phyloP scores from a whole-genome alignment of 2,113 vertebrate genomes.

The Aspiorhynchus laticeps region DNA sequence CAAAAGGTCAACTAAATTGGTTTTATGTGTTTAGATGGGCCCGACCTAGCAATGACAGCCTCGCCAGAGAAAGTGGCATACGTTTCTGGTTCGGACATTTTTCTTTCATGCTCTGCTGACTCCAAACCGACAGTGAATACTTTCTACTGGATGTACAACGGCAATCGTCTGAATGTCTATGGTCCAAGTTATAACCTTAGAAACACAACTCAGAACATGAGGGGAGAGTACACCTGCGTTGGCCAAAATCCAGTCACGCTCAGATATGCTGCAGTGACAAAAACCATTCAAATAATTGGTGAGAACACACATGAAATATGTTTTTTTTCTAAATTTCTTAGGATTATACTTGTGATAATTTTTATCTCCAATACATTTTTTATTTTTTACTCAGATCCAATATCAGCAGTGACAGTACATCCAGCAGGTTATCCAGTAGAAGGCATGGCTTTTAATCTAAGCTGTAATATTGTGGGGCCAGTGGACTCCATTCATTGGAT shows the following conservation, averaged over 20 bases:
- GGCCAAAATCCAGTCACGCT: constrained; percentile 66
- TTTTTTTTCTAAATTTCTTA: not conserved
- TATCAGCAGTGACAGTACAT: constrained; percentile 55
- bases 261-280: constrained; percentile 50
- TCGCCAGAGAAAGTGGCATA: constrained; percentile 45
- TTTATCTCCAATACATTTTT: not conserved
- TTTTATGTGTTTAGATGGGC: constrained; percentile 66
- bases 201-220: constrained; percentile 26
- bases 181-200: constrained; percentile 51
- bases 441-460: constrained; percentile 54
- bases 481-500: constrained; percentile 62
- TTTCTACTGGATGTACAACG: constrained; percentile 66
- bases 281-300: constrained; percentile 64
- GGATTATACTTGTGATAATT: not conserved
- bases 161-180: constrained; percentile 20
- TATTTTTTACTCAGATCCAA: constrained; percentile 57
- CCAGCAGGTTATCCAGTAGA: constrained; percentile 44
- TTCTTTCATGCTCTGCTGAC: constrained; percentile 63
- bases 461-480: constrained; percentile 60
- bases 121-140: constrained; percentile 64
- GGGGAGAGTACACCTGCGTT: constrained; percentile 71
- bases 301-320: constrained; percentile 14
- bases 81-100: constrained; percentile 64
- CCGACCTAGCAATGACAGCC: constrained; percentile 57
- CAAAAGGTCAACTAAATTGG: not conserved